Evolutionary conservation across 2,797 vertebrate genomes (phyloP).

Genomic region (Peromyscus attwateri): DNA sequence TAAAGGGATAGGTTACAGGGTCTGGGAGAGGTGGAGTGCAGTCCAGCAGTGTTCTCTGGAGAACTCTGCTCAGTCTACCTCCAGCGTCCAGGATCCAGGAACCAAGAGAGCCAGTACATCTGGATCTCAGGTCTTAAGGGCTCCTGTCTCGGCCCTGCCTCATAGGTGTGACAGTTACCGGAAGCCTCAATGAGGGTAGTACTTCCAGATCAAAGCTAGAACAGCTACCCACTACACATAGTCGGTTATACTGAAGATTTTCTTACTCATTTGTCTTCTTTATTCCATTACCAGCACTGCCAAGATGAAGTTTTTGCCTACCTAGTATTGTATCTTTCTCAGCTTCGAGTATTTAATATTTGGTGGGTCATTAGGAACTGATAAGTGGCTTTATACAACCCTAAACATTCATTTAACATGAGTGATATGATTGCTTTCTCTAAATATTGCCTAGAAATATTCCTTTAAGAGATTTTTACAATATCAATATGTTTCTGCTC

Average conservation of each 20-base stretch:
- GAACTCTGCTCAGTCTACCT: too few relatives aligned
- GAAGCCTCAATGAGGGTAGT: too few relatives aligned
- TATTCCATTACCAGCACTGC: not conserved
- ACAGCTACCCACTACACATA: too few relatives aligned
- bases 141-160: too few relatives aligned
- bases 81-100: too few relatives aligned
- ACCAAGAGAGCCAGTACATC: too few relatives aligned
- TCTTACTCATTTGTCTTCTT: constrained; percentile 22
- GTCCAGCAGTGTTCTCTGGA: too few relatives aligned
- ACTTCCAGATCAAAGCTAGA: too few relatives aligned
- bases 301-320: not conserved
- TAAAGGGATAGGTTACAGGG: too few relatives aligned
- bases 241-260: not conserved
- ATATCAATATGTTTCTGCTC: constrained; percentile 41
- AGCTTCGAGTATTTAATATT: not conserved
- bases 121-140: too few relatives aligned
- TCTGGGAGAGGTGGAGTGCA: too few relatives aligned
- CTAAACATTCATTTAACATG: constrained; percentile 34
- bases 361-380: not conserved
- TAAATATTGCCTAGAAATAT: constrained; percentile 32
- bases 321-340: constrained; percentile 33
- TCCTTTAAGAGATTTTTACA: constrained; percentile 51
- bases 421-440: constrained; percentile 24
- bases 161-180: too few relatives aligned
- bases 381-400: not conserved